Base-by-base conservation (phyloP, 2,113 vertebrate species). In the Phrynocephalus versicolor region DNA sequence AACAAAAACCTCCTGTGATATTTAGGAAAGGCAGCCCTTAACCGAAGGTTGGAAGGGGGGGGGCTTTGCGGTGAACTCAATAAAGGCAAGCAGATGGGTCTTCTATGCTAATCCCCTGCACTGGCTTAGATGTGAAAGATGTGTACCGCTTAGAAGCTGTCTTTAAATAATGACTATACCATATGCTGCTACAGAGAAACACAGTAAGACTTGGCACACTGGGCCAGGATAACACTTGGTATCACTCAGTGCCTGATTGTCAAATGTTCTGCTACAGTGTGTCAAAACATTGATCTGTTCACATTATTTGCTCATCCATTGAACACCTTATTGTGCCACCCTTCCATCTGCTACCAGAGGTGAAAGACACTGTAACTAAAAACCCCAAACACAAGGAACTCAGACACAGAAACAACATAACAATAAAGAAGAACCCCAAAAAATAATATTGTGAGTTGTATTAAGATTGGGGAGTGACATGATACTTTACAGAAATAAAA, bases 61-160 rank as follows among this genome's bases (percentile, higher is more conserved):
- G 85, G 90, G 79, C 81, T 84, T 83, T 70, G 35, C 19, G 71
- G 84, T 82, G 85, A 90, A 58, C 88, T 92, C 86, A 95, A 93
- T 90, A 94, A 82, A 93, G 81, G 35, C 84, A 82, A 93, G 89
- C 94, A 94, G 93, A 95, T 93, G 91, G 87, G 86, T 91, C 60
- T 84, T 79, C 81, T 73, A 39, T 82, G 91, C 79, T 88, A 73
- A 87, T 88, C 72, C 88, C 15, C 62, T 88, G 1, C 83, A 21
- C 23, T 55, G 84, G 39, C 60, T 87, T 37, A 80, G 60, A 89
- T 27, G 88, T 91, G 91, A 91, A 90, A 94, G 87, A 93, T 91
- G 89, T 88, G 77, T 90, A 78, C 65, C 85, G 87, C 90, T 70
- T 91, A 91, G 85, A 93, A 88, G 72, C n/a, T 64, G 86, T 72